Evolutionary conservation across 1,140 invertebrate species (phyloP).

Genomic region (Cherax destructor): DNA sequence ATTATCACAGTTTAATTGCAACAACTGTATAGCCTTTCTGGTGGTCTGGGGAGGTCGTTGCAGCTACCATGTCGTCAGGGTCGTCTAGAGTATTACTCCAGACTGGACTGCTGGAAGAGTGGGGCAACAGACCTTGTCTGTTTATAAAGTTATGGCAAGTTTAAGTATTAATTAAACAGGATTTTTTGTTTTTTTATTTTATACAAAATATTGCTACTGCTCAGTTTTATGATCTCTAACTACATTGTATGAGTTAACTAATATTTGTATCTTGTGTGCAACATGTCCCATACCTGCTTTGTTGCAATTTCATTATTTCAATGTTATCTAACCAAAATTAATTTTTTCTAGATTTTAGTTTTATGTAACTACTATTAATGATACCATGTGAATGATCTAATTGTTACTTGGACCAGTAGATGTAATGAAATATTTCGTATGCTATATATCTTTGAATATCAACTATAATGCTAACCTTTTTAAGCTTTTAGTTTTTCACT

Average conservation of each 20-base stretch:
- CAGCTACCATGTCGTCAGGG: constrained; percentile 44
- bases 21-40: background rate
- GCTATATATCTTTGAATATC: constrained; percentile 27
- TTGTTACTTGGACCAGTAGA: constrained; percentile 20
- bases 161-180: background rate
- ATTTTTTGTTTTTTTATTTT: background rate
- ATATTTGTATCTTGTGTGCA: background rate
- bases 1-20: background rate
- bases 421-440: background rate
- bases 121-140: constrained; percentile 11
- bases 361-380: background rate
- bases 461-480: constrained; percentile 7
- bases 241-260: background rate
- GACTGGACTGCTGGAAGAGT: constrained; percentile 48
- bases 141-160: background rate
- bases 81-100: constrained; percentile 58
- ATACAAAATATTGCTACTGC: background rate
- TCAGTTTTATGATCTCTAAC: background rate
- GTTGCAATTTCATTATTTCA: background rate
- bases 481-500: background rate
- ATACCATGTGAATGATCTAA: constrained; percentile 2
- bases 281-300: background rate
- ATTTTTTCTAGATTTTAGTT: background rate
- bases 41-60: constrained; percentile 56
- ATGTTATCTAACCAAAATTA: background rate